Conservation (phyloP, 2,888 invertebrate species). For the Drosophila setosimentum region DNA sequence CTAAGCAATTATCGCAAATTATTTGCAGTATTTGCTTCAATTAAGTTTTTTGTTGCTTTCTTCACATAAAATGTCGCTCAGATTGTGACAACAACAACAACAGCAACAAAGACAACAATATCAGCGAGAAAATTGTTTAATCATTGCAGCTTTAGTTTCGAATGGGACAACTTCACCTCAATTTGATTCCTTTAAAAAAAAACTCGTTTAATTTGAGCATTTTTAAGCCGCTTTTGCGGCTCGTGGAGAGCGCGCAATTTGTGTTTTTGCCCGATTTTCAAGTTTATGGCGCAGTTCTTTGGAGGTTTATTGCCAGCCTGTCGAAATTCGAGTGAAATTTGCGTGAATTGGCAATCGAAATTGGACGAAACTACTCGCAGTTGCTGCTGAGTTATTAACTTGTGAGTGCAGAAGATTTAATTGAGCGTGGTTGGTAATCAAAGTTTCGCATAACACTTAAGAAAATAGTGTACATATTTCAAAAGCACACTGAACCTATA, state of each 20-base stretch:
- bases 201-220: conserved; percentile 46
- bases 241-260: conserved; percentile 13
- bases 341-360: conserved; percentile 55
- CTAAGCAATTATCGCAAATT: conserved; percentile 72
- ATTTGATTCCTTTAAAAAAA: conserved; percentile 39
- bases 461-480: neutral
- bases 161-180: conserved; percentile 44
- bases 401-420: conserved; percentile 25
- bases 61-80: conserved; percentile 58
- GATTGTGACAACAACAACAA: conserved; percentile 20
- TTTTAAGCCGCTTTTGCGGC: conserved; percentile 48
- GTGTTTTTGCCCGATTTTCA: conserved; percentile 67
- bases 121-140: conserved; percentile 70
- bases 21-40: conserved; percentile 12
- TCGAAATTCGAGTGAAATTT: conserved; percentile 71
- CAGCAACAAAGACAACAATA: conserved; percentile 9
- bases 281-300: conserved; percentile 54
- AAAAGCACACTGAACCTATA: neutral
- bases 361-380: conserved; percentile 37
- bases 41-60: conserved; percentile 22
- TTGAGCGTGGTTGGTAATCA: conserved; percentile 59
- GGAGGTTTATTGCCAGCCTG: conserved; percentile 56
- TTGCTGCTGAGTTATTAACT: conserved; percentile 32
- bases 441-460: conserved; percentile 27
- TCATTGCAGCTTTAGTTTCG: conserved; percentile 75